A percentile compares a stretch with the other conserved stretches of the same genome.
Evolutionary conservation across 2,113 vertebrate species (phyloP).

Genomic region (Melanostigma gelatinosum): DNA sequence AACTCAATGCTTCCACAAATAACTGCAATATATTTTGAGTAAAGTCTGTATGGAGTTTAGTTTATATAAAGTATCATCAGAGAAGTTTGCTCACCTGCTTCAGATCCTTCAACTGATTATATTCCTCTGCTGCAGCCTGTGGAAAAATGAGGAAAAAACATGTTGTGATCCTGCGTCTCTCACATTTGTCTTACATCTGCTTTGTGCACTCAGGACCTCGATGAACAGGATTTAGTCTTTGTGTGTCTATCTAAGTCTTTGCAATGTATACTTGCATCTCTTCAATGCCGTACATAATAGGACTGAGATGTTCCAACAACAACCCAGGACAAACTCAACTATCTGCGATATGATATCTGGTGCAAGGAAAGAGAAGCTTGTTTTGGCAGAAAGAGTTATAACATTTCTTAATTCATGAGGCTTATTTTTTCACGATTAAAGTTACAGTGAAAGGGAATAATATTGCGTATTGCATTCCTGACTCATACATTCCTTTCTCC

Average conservation of each 20-base stretch:
- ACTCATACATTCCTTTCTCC: background rate
- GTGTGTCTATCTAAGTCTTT: background rate
- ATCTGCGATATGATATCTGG: background rate
- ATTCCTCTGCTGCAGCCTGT: conserved; percentile 87
- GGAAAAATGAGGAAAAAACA: background rate
- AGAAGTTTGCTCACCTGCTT: conserved; percentile 83
- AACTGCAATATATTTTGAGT: background rate
- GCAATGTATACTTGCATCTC: background rate
- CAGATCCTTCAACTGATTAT: conserved; percentile 88
- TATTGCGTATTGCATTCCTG: background rate
- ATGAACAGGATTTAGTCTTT: background rate
- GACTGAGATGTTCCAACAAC: background rate
- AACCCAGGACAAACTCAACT: background rate
- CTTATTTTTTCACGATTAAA: background rate
- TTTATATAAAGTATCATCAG: background rate
- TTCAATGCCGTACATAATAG: background rate
- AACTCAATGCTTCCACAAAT: background rate
- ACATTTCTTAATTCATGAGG: background rate
- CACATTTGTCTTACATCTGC: background rate
- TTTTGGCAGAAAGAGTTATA: background rate
- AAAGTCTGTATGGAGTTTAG: background rate
- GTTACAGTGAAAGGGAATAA: background rate
- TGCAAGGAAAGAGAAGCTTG: background rate
- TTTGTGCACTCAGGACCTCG: background rate
- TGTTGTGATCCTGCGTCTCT: rapidly evolving